These are phyloP conservation scores for Rhimphoctona megacephalus DNA, from an alignment of 2,888 invertebrate species.

Conservation along the genomic window DNA sequence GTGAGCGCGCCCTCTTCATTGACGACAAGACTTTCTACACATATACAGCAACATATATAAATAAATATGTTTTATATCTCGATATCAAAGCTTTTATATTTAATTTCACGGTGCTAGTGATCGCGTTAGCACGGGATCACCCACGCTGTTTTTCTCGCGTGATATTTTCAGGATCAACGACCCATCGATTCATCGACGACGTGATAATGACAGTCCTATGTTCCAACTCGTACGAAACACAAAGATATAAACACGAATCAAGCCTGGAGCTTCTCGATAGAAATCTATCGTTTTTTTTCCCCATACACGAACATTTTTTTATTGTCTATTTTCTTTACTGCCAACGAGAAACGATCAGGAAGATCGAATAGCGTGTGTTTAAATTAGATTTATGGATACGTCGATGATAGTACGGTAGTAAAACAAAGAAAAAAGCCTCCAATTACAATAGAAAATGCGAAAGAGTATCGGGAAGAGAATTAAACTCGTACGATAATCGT, in stretches of 20 bases:
- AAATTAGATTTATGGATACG: slow-evolving; percentile 57
- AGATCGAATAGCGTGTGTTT: slow-evolving; percentile 59
- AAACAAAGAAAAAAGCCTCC: slow-evolving; percentile 22
- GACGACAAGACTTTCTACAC: slow-evolving; percentile 17
- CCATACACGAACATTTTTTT: neutral
- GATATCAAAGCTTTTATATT: slow-evolving; percentile 73
- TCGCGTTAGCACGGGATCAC: slow-evolving; percentile 69
- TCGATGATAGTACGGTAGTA: slow-evolving; percentile 39
- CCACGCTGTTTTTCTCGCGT: slow-evolving; percentile 71
- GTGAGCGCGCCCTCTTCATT: slow-evolving; percentile 47
- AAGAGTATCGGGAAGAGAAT: slow-evolving; percentile 49
- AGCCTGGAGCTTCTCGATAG: slow-evolving; percentile 55
- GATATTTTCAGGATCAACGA: slow-evolving; percentile 66
- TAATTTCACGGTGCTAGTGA: slow-evolving; percentile 71
- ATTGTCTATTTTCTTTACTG: slow-evolving; percentile 4
- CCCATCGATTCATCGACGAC: slow-evolving; percentile 72
- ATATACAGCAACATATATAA: neutral
- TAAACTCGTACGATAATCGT: slow-evolving; percentile 60
- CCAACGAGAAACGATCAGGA: slow-evolving; percentile 35
- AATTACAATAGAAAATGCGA: slow-evolving; percentile 53
- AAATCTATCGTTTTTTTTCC: slow-evolving; percentile 46
- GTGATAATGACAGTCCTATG: slow-evolving; percentile 66
- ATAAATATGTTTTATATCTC: slow-evolving; percentile 4
- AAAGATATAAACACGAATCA: slow-evolving; percentile 8
- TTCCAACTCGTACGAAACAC: slow-evolving; percentile 7